Conservation (phyloP, 2,113 vertebrate species). For the Psittacus erithacus region DNA sequence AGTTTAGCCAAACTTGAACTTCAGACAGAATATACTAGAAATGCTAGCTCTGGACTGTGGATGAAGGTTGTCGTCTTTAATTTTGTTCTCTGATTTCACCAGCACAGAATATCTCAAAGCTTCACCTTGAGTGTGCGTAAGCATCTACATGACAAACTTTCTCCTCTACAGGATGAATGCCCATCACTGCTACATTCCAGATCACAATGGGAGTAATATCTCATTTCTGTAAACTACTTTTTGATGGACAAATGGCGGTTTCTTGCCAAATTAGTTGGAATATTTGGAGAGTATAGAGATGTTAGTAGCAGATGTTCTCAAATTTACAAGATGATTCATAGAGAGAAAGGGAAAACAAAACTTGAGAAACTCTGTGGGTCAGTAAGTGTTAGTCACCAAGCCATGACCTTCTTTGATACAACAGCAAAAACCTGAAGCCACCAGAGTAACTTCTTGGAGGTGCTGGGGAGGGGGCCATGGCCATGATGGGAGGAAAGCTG, state of each 20-base stretch:
- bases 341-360: neutral
- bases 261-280: neutral
- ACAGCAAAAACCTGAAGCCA: neutral
- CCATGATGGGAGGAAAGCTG: neutral
- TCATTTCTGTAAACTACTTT: neutral
- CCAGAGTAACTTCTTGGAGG: neutral
- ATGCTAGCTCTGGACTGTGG: neutral
- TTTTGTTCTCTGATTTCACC: neutral
- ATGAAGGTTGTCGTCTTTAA: neutral
- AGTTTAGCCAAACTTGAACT: neutral
- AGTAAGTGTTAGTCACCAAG: neutral
- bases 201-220: accelerated
- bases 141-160: neutral
- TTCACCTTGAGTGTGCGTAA: neutral
- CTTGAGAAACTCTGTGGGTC: neutral
- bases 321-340: neutral
- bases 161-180: neutral
- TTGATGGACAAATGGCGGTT: neutral
- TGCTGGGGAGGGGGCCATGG: neutral
- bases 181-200: neutral
- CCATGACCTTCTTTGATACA: neutral
- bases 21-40: neutral
- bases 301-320: neutral
- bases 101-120: neutral
- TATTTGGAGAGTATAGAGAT: neutral